A percentile compares a stretch with the other conserved stretches of the same genome.
These are phyloP conservation scores for Helicoverpa armigera DNA, from an alignment of 1,140 invertebrate genomes.

Conservation along the genomic window DNA sequence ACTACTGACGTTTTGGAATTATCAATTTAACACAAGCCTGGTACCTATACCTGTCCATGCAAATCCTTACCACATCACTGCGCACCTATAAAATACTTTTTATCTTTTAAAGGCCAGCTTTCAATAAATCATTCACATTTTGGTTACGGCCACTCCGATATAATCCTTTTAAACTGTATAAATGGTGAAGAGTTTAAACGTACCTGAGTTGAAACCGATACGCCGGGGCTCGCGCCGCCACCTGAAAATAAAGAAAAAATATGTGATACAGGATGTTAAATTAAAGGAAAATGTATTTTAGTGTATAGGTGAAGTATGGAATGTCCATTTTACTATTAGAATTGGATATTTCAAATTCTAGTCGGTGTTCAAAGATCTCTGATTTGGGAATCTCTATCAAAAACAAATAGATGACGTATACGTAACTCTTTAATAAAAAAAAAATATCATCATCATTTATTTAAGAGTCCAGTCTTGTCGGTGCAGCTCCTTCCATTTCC, in stretches of 20 bases:
- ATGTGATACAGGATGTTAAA: background rate
- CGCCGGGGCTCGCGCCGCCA: conserved; percentile 68
- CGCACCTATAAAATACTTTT: background rate
- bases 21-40: background rate
- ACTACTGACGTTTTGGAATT: background rate
- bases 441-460: no score
- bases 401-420: no score
- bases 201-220: conserved; percentile 80
- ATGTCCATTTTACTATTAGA: no score
- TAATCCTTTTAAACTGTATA: conserved; percentile 28
- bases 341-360: no score
- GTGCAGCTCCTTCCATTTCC: no score
- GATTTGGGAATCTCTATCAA: no score
- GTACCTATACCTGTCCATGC: background rate
- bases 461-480: no score
- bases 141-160: conserved; percentile 23
- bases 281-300: background rate
- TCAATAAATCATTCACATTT: conserved; percentile 28
- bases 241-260: conserved; percentile 56
- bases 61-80: conserved; percentile 7
- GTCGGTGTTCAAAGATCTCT: no score
- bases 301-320: background rate
- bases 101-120: conserved; percentile 7
- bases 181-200: conserved; percentile 36
- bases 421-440: no score